Evolutionary conservation across 1,140 invertebrate species (phyloP), one percentile per base, ranked within the genome.

Genomic region (Pissodes strobi): DNA sequence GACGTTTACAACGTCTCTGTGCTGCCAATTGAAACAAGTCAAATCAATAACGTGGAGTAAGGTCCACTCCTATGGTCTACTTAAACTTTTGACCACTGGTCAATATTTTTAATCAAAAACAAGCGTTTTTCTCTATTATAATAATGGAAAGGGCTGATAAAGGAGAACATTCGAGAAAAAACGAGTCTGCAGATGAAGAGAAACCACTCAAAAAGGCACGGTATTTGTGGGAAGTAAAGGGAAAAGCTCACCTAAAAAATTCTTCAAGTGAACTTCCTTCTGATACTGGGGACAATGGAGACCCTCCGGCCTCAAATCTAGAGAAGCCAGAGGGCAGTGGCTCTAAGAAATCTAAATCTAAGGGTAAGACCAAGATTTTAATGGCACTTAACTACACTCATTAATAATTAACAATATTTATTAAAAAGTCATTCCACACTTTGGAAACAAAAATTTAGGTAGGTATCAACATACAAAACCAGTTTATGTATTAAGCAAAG

Each of bases 151-250:
- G 45, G 10, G 30, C 37, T 37, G 37, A 64, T 22, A 59, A 46
- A 63, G 63, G 56, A 13, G 52, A 64, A 19, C 21, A 53, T 19
- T 59, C 63, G 10, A 23, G 56, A n/a, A 38, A 68, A 56, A 39
- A 18, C 18, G 63, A 68, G 12, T 18, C 13, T 51, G n/a, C 23
- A n/a, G 64, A 62, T 43, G 80, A 78, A 69, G 81, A 83, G 66
- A 81, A 81, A 75, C 83, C 83, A 65, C 78, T 85, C 56, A 87
- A 87, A 74, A 86, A 86, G 76, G 85, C 85, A 21, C 78, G 82
- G 68, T 85, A 83, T 78, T 79, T 83, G 39, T 86, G 85, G 85
- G 83, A 87, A 80, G 81, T 86, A 27, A 86, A 87, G 75, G 83
- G 84, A 17, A 84, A 82, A 80, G 82, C 82, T 72, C 81, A 85